phyloP scores from a whole-genome alignment of 2,888 invertebrate species.

The Allophyes oxyacanthae region DNA sequence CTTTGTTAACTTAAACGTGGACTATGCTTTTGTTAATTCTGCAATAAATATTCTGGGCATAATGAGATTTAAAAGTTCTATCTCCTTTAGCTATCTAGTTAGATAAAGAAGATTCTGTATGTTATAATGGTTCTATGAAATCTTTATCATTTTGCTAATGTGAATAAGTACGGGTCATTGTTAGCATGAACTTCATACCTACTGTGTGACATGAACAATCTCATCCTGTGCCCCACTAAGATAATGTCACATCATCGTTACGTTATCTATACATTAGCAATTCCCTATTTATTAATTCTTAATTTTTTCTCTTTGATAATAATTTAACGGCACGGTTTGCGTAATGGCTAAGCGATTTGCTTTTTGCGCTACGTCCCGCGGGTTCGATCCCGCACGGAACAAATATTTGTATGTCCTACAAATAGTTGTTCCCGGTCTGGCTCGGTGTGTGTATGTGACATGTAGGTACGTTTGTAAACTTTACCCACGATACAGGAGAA shows the following conservation, averaged over 20 bases:
- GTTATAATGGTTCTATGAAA: slow-evolving; percentile 16
- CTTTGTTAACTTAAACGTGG: background rate
- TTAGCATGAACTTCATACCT: slow-evolving; percentile 49
- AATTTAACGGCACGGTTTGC: too few species aligned
- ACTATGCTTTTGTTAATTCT: background rate
- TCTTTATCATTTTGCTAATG: slow-evolving; percentile 35
- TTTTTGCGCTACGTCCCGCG: too few species aligned
- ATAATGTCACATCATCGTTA: slow-evolving; percentile 58
- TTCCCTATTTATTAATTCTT: slow-evolving; percentile 41
- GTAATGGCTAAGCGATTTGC: too few species aligned
- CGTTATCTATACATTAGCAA: slow-evolving; percentile 40
- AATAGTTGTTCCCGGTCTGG: too few species aligned
- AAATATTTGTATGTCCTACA: too few species aligned
- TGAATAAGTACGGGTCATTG: slow-evolving; percentile 42
- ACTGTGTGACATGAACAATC: slow-evolving; percentile 53
- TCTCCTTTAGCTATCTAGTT: background rate
- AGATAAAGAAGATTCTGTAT: slow-evolving; percentile 2
- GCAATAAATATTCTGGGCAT: background rate
- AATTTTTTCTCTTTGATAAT: slow-evolving; percentile 2
- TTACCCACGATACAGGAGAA: too few species aligned
- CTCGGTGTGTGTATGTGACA: too few species aligned
- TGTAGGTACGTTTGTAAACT: too few species aligned
- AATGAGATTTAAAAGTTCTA: background rate
- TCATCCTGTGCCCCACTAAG: slow-evolving; percentile 67
- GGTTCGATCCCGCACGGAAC: too few species aligned